A percentile compares a stretch with the other conserved stretches of the same genome.
phyloP scores from a whole-genome alignment of 2,797 vertebrate genomes.

The Ataeniobius toweri region DNA sequence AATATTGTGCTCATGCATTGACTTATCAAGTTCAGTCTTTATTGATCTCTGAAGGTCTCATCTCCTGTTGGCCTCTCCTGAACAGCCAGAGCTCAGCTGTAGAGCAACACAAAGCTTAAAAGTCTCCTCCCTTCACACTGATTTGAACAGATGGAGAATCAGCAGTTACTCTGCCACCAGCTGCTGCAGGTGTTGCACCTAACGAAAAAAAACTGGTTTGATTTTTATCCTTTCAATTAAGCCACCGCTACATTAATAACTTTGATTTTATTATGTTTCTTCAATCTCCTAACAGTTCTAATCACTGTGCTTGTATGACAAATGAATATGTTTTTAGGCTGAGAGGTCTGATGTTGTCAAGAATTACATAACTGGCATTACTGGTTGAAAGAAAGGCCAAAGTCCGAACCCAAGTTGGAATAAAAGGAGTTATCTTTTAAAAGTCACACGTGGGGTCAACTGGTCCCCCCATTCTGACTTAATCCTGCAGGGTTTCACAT shows the following conservation, averaged over 20 bases:
- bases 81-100: not conserved
- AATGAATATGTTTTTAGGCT: not conserved
- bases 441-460: not conserved
- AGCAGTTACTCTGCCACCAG: not conserved
- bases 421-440: not conserved
- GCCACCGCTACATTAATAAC: too few relatives aligned
- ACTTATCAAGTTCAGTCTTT: too few relatives aligned
- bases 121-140: too few relatives aligned
- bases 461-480: not conserved
- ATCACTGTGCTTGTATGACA: not conserved
- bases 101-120: not conserved
- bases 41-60: too few relatives aligned
- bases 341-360: not conserved
- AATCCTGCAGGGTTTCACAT: slow-evolving; percentile 6
- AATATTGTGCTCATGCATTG: too few relatives aligned
- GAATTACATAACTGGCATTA: not conserved
- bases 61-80: slow-evolving; percentile 1
- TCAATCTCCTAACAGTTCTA: too few relatives aligned
- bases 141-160: too few relatives aligned
- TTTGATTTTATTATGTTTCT: too few relatives aligned
- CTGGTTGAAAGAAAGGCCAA: not conserved
- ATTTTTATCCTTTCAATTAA: not conserved
- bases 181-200: slow-evolving; percentile 3
- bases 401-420: not conserved
- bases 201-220: not conserved